A percentile compares a stretch with the other conserved stretches of the same genome.
phyloP scores from a whole-genome alignment of 2,888 invertebrate genomes.

The Pseudeuparius sepicola region DNA sequence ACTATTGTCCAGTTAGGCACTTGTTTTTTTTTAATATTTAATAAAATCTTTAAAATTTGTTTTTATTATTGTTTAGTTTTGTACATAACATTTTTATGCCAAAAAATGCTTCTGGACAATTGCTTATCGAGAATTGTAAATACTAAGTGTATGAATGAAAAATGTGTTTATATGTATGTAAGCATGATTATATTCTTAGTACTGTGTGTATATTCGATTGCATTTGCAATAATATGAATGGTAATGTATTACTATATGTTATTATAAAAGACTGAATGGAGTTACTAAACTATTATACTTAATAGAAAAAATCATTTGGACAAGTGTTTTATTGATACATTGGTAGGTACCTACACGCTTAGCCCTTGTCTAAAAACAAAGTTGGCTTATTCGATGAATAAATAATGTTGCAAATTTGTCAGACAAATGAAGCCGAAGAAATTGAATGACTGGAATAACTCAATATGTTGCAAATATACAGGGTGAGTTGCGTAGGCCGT shows the following conservation, averaged over 20 bases:
- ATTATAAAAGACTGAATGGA: slow-evolving; percentile 44
- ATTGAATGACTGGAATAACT: too few relatives aligned
- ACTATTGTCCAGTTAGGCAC: slow-evolving; percentile 29
- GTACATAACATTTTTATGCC: slow-evolving; percentile 30
- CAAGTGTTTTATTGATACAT: too few relatives aligned
- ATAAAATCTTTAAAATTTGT: slow-evolving; percentile 21
- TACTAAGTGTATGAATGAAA: slow-evolving; percentile 28
- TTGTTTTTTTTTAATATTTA: slow-evolving; percentile 21
- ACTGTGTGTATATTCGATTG: slow-evolving; percentile 42
- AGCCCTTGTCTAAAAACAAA: too few relatives aligned
- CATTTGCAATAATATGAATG: slow-evolving; percentile 42
- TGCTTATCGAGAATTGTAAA: slow-evolving; percentile 36
- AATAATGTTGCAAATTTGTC: too few relatives aligned
- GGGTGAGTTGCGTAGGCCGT: too few relatives aligned
- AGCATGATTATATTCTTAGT: slow-evolving; percentile 38
- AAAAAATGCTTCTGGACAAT: slow-evolving; percentile 33
- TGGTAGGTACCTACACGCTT: too few relatives aligned
- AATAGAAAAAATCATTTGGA: slow-evolving; percentile 32
- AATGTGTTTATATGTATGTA: slow-evolving; percentile 35
- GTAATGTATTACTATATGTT: slow-evolving; percentile 42
- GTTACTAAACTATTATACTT: slow-evolving; percentile 43
- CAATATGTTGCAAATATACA: too few relatives aligned
- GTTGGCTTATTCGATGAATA: too few relatives aligned
- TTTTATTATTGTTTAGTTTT: slow-evolving; percentile 27
- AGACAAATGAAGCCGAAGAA: too few relatives aligned